A percentile compares a stretch with the other conserved stretches of the same genome.
Conservation (phyloP, 2,113 vertebrate genomes). For the Amphilophus citrinellus region DNA sequence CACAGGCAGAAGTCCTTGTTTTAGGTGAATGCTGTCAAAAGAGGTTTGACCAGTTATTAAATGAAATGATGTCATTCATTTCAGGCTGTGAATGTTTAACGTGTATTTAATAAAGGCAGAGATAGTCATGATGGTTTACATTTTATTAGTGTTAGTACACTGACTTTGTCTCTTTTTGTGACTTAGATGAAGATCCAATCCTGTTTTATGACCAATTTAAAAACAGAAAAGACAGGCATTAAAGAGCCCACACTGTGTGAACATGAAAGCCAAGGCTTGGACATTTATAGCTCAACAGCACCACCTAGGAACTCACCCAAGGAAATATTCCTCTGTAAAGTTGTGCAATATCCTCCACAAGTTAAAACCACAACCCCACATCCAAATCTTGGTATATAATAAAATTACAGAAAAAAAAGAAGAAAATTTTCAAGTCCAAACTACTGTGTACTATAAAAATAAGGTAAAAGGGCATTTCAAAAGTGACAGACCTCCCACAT, state of each 20-base stretch:
- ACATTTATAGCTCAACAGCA: constrained; percentile 9
- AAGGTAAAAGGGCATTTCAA: constrained; percentile 20
- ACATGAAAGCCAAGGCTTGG: not conserved
- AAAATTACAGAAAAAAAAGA: too few relatives aligned
- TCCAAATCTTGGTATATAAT: not conserved
- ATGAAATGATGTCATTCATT: not conserved
- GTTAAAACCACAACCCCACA: not conserved
- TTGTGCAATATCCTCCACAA: not conserved
- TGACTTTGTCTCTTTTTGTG: constrained; percentile 3
- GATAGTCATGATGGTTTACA: not conserved
- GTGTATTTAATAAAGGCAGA: not conserved
- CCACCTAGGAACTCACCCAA: not conserved
- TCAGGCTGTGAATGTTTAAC: not conserved
- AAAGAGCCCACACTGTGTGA: not conserved
- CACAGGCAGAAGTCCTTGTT: not conserved
- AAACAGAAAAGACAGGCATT: not conserved
- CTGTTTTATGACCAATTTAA: not conserved
- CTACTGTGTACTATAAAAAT: not conserved
- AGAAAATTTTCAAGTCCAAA: too few relatives aligned
- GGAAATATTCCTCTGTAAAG: constrained; percentile 2
- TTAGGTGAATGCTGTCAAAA: not conserved
- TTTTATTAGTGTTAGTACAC: not conserved
- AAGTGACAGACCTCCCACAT: constrained; percentile 16
- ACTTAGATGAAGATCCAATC: not conserved
- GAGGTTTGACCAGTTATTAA: not conserved